Percentiles rank a stretch among this genome's conserved stretches.
Evolutionary conservation across 2,113 vertebrate species (phyloP).

Genomic region (Alaudala cheleensis): DNA sequence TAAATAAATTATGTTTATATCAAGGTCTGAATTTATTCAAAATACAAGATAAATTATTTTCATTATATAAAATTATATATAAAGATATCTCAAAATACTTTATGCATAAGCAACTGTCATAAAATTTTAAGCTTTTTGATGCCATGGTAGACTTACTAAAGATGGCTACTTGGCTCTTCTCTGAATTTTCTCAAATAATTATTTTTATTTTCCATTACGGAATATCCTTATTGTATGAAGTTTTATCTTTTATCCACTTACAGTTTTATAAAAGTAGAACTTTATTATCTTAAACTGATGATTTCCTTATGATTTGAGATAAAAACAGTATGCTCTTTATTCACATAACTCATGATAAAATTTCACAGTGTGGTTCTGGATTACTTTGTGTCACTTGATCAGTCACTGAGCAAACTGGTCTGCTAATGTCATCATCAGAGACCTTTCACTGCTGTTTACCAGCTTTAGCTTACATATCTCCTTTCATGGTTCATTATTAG

Average conservation of each 20-base stretch:
- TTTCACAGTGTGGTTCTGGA: background rate
- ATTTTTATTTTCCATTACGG: background rate
- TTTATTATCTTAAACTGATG: constrained; percentile 32
- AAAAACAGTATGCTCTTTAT: constrained; percentile 58
- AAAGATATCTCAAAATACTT: background rate
- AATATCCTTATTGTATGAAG: background rate
- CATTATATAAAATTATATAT: background rate
- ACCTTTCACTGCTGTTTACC: background rate
- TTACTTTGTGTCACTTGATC: constrained; percentile 51
- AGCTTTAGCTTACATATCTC: background rate
- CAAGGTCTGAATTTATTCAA: background rate
- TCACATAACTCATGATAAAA: constrained; percentile 38
- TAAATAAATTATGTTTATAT: background rate
- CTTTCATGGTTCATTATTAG: background rate
- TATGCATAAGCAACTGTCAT: rapidly evolving
- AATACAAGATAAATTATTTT: background rate
- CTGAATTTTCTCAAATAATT: background rate
- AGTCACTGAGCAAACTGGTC: background rate
- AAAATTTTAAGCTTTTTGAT: background rate
- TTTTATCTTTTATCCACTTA: background rate
- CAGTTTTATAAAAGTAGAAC: background rate
- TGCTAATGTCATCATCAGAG: constrained; percentile 29
- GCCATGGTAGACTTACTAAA: background rate
- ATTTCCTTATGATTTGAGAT: constrained; percentile 31
- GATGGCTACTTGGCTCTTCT: background rate